Evolutionary conservation across 2,797 vertebrate genomes (phyloP).

Genomic region (Argentina silus): DNA sequence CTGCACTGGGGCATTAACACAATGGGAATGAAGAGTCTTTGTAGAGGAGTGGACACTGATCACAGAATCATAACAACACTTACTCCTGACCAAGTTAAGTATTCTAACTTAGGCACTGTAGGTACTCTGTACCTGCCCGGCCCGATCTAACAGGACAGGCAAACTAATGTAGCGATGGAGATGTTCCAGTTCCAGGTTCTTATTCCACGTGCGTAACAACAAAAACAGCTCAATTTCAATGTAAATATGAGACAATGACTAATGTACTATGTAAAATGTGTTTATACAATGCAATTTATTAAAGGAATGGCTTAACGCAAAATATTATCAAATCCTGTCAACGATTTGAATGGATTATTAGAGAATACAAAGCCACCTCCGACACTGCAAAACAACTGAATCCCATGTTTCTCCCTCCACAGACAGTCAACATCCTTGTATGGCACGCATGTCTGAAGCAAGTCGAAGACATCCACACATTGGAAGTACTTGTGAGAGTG

Average conservation of each 20-base stretch:
- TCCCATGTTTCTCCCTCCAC: constrained; percentile 16
- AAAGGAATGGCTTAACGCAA: not conserved
- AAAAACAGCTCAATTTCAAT: not conserved
- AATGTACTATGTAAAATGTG: not conserved
- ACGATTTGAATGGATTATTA: not conserved
- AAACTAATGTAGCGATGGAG: not conserved
- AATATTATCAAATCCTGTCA: not conserved
- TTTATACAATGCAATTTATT: not conserved
- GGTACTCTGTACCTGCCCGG: not conserved
- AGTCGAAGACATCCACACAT: not conserved
- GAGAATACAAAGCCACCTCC: constrained; percentile 17
- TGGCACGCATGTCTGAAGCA: constrained; percentile 38
- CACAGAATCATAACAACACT: not conserved
- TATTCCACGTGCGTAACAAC: no score
- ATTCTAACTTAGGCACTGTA: not conserved
- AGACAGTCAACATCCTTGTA: constrained; percentile 43
- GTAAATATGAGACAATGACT: not conserved
- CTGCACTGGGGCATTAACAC: not conserved
- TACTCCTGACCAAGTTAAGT: not conserved
- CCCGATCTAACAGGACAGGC: not conserved
- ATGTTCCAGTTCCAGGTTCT: no score
- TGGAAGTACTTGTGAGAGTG: constrained; percentile 48
- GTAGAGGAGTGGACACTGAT: not conserved
- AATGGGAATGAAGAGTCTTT: not conserved
- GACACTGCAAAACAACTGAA: constrained; percentile 18